Evolutionary conservation across 2,113 vertebrate species (phyloP), one percentile per base, ranked within the genome.

Genomic region (Melanotaenia duboulayi): DNA sequence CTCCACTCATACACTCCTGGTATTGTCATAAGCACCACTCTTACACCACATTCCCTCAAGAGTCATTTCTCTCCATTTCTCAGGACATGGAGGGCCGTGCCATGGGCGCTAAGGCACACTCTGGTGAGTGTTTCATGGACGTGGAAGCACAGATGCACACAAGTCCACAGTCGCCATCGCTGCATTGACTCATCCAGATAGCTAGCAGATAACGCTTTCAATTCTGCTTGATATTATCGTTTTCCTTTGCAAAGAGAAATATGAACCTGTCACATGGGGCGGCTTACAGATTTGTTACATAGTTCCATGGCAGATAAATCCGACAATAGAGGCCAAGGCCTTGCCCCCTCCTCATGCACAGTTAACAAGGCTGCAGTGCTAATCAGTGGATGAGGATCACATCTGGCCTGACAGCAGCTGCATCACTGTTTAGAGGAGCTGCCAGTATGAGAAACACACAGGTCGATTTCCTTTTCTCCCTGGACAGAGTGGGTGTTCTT

Each of bases 371-470:
- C 78, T 20, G 62, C 59, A 51, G 69, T 51, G 71, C 86, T 91
- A 91, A 92, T 92, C 90, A 92, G 76, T 44, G 64, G 61, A 59
- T 76, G 75, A 78, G 72, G 80, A 89, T 91, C 89, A 90, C 90
- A 90, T 91, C 89, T 91, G 91, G 76, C 82, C 87, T 89, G 90
- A 91, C 87, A 90, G 90, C 90, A 87, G 89, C 82, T 85, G 90
- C 86, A 93, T 90, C 87, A 88, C 84, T 85, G 89, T 91, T 91
- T 89, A 90, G 85, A 91, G 78, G 89, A 88, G 77, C 90, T 89
- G 91, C 83, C 84, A 90, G 86, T 65, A 81, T 91, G 91, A 92
- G 89, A 94, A 94, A 92, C 91, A 92, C 83, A 89, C 91, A 86
- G 91, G 91, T 94, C 90, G 90, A 93, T 94, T 90, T 84, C 86